These are phyloP conservation scores for Synanthedon tipuliformis DNA, from an alignment of 2,888 invertebrate species.

Conservation along the genomic window DNA sequence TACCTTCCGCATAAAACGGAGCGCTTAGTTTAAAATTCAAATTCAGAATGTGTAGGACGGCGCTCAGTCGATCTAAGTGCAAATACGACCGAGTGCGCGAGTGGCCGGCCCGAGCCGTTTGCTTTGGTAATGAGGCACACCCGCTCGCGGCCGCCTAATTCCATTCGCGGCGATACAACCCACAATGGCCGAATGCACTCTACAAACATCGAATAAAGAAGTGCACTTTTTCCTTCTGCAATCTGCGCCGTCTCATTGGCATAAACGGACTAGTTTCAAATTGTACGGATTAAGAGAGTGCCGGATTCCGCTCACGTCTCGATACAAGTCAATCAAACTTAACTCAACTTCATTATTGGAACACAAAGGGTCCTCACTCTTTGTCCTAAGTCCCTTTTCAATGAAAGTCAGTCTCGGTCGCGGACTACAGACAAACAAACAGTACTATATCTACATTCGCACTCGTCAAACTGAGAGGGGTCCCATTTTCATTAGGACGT, in stretches of 20 bases:
- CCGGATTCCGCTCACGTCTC: neutral
- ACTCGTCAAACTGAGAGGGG: too few relatives aligned
- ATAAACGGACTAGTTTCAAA: constrained; percentile 2
- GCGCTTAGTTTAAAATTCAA: constrained; percentile 66
- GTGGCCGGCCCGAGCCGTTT: constrained; percentile 26
- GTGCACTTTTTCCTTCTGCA: constrained; percentile 7
- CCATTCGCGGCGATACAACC: constrained; percentile 35
- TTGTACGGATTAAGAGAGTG: neutral
- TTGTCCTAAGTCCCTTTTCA: neutral
- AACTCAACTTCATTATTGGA: constrained; percentile 22
- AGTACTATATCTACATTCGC: neutral
- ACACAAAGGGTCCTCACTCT: constrained; percentile 5
- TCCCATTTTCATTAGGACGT: too few relatives aligned
- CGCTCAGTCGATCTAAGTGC: constrained; percentile 33
- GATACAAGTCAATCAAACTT: constrained; percentile 26
- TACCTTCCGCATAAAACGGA: constrained; percentile 51
- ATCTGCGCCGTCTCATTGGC: constrained; percentile 8
- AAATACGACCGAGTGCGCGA: constrained; percentile 36
- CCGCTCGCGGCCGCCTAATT: constrained; percentile 31
- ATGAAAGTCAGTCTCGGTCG: constrained; percentile 22
- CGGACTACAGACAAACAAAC: neutral
- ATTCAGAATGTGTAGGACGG: constrained; percentile 51
- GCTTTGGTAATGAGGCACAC: constrained; percentile 34
- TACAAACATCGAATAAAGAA: constrained; percentile 36
- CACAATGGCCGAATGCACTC: constrained; percentile 22